These are phyloP conservation scores for Catharus fuscescens DNA, from an alignment of 2,113 vertebrate genomes.

Conservation along the genomic window DNA sequence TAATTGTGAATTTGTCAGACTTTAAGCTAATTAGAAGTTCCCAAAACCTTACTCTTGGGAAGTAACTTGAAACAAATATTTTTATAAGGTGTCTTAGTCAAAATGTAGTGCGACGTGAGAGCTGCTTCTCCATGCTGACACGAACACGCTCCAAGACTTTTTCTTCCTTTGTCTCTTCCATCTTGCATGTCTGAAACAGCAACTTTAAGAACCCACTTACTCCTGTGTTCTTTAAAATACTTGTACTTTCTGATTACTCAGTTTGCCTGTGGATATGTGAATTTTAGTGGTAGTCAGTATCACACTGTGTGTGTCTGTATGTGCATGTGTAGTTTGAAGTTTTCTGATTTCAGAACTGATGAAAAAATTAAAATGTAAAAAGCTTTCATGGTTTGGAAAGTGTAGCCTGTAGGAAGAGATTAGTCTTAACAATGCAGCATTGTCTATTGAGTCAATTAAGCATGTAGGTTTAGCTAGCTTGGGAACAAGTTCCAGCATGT, in stretches of 20 bases:
- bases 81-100: background rate
- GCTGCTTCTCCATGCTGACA: background rate
- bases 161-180: background rate
- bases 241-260: background rate
- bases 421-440: slow-evolving; percentile 71
- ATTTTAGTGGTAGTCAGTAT: background rate
- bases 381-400: slow-evolving; percentile 60
- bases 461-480: slow-evolving; percentile 77
- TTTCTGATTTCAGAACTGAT: background rate
- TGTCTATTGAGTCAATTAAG: slow-evolving; percentile 78
- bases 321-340: background rate
- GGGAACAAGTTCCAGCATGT: slow-evolving; percentile 78
- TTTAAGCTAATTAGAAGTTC: background rate
- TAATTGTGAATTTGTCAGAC: background rate
- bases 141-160: background rate
- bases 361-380: slow-evolving; percentile 5
- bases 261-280: background rate
- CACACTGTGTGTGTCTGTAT: background rate
- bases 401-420: slow-evolving; percentile 69
- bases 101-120: background rate
- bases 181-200: background rate
- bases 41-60: background rate
- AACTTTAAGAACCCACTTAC: background rate
- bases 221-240: background rate
- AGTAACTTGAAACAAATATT: background rate